These are phyloP conservation scores for Anthopleura xanthogrammica DNA, from an alignment of 92 coral and sea anemone species.

Conservation along the genomic window DNA sequence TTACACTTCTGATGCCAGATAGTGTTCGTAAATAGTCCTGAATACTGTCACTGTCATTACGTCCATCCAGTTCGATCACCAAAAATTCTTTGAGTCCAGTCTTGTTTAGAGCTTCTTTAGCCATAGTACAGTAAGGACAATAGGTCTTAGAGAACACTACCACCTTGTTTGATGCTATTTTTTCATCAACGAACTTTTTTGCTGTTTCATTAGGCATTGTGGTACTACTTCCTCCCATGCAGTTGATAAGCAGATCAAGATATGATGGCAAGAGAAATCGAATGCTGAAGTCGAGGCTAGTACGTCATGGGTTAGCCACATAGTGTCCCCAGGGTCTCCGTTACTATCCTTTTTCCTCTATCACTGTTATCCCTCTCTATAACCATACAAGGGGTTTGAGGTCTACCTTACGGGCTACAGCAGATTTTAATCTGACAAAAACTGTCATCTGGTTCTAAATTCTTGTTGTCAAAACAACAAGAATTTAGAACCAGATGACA, in stretches of 20 bases:
- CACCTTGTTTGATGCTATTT: conserved; percentile 66
- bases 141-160: conserved; percentile 84
- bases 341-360: too few species aligned
- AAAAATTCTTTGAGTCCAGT: conserved; percentile 53
- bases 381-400: too few species aligned
- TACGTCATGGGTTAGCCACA: too few species aligned
- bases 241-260: not conserved
- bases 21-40: conserved; percentile 56
- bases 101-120: conserved; percentile 55
- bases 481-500: too few species aligned
- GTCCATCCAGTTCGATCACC: conserved; percentile 69
- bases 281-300: not conserved
- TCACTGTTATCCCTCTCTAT: too few species aligned
- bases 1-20: conserved; percentile 73
- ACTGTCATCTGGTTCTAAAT: too few species aligned
- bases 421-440: too few species aligned
- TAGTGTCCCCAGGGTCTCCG: too few species aligned
- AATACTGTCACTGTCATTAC: conserved; percentile 67
- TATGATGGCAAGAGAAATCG: not conserved
- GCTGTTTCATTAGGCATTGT: conserved; percentile 8
- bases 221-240: conserved; percentile 18
- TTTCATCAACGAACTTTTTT: conserved; percentile 55
- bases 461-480: too few species aligned
- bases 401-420: too few species aligned
- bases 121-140: conserved; percentile 82